phyloP scores from a whole-genome alignment of 2,888 invertebrate genomes.

The Mythimna impura region DNA sequence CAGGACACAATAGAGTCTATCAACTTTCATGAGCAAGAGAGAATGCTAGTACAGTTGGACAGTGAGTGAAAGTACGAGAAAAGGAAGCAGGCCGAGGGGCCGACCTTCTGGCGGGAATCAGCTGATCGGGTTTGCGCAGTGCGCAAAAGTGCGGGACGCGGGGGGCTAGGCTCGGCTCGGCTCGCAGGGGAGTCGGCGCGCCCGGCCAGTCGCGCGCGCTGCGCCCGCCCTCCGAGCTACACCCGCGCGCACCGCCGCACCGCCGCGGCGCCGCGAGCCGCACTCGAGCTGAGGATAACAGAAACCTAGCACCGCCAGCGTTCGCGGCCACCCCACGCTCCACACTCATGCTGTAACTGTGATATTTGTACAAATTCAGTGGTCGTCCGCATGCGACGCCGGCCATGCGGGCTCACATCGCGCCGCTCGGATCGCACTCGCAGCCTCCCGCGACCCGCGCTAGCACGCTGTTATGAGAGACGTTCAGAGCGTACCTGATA shows the following conservation, averaged over 20 bases:
- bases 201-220: conserved; percentile 80
- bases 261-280: conserved; percentile 66
- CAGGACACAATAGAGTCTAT: conserved; percentile 1
- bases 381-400: conserved; percentile 55
- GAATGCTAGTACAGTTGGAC: conserved; percentile 42
- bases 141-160: conserved; percentile 85
- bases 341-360: conserved; percentile 75
- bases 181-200: conserved; percentile 75
- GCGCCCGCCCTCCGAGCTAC: conserved; percentile 68
- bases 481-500: conserved; percentile 78
- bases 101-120: conserved; percentile 89
- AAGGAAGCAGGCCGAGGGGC: conserved; percentile 75
- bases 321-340: conserved; percentile 56
- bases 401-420: conserved; percentile 76
- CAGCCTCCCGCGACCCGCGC: conserved; percentile 76
- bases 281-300: conserved; percentile 68
- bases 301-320: conserved; percentile 64
- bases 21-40: conserved; percentile 39
- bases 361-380: conserved; percentile 74
- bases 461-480: conserved; percentile 81
- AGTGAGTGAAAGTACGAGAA: conserved; percentile 75
- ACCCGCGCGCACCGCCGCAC: conserved; percentile 57
- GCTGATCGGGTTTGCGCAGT: conserved; percentile 90
- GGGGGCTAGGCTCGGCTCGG: conserved; percentile 65
- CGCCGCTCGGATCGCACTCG: conserved; percentile 64